Evolutionary conservation across 2,113 vertebrate genomes (phyloP).

Genomic region (Meriones unguiculatus): DNA sequence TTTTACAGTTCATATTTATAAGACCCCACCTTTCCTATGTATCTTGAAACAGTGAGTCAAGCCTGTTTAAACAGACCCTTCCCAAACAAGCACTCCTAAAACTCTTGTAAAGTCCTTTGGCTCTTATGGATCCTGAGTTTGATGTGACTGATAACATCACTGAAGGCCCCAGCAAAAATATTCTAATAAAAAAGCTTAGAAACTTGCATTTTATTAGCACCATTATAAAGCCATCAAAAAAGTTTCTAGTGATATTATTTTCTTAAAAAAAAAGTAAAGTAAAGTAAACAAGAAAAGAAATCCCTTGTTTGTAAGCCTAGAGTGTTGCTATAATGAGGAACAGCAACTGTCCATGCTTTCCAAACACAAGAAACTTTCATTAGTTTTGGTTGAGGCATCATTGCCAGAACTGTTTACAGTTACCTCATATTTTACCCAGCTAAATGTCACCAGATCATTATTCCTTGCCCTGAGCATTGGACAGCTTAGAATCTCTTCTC

Average conservation of each 20-base stretch:
- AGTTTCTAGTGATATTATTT: neutral
- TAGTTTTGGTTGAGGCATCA: neutral
- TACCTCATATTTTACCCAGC: neutral
- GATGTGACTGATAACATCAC: neutral
- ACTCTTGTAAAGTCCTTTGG: neutral
- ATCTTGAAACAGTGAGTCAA: neutral
- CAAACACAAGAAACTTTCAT: neutral
- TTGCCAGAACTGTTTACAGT: neutral
- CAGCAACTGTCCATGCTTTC: neutral
- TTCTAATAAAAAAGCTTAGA: neutral
- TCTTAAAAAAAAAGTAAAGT: too few species aligned
- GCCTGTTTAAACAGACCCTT: neutral
- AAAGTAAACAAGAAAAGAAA: too few species aligned
- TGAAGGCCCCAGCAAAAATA: accelerated
- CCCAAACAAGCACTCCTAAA: neutral
- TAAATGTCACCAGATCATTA: neutral
- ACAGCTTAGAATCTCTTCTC: neutral
- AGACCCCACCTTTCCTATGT: neutral
- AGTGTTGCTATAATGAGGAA: neutral
- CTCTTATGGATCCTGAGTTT: neutral
- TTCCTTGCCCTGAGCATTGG: neutral
- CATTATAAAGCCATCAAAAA: neutral
- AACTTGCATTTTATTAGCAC: neutral
- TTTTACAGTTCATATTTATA: neutral
- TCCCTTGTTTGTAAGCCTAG: neutral